Evolutionary conservation across 2,113 vertebrate species (phyloP).

Genomic region (Tylochromis polylepis): DNA sequence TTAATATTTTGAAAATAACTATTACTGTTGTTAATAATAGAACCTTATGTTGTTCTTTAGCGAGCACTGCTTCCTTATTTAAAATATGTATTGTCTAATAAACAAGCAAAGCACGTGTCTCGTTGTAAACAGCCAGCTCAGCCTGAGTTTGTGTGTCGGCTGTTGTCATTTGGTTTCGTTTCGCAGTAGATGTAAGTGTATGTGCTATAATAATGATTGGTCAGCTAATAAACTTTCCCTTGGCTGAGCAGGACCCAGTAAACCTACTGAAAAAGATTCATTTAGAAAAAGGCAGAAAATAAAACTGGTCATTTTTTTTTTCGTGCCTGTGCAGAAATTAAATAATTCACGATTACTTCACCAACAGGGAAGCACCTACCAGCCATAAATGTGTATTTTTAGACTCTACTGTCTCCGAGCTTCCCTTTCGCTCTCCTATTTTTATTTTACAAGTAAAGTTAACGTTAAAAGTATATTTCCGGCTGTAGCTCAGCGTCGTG

Average conservation of each 20-base stretch:
- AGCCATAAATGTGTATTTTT: neutral
- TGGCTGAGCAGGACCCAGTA: neutral
- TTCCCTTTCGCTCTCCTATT: neutral
- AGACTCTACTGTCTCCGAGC: accelerated
- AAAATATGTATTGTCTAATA: neutral
- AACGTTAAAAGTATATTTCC: neutral
- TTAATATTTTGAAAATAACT: neutral
- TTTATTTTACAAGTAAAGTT: accelerated
- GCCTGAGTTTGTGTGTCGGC: neutral
- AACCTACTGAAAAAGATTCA: neutral
- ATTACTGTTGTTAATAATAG: neutral
- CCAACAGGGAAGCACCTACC: neutral
- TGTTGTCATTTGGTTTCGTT: neutral
- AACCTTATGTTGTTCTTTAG: neutral
- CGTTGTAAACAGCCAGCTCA: neutral
- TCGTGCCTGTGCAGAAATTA: neutral
- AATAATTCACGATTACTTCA: neutral
- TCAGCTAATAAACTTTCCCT: neutral
- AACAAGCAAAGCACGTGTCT: neutral
- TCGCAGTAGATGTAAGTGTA: neutral
- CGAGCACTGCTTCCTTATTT: neutral
- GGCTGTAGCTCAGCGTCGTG: accelerated
- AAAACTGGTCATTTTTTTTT: neutral
- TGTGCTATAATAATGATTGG: accelerated
- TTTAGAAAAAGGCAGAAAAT: neutral